A percentile compares a stretch with the other conserved stretches of the same genome.
phyloP scores from a whole-genome alignment of 2,113 vertebrate species.

The Scytalopus superciliaris region DNA sequence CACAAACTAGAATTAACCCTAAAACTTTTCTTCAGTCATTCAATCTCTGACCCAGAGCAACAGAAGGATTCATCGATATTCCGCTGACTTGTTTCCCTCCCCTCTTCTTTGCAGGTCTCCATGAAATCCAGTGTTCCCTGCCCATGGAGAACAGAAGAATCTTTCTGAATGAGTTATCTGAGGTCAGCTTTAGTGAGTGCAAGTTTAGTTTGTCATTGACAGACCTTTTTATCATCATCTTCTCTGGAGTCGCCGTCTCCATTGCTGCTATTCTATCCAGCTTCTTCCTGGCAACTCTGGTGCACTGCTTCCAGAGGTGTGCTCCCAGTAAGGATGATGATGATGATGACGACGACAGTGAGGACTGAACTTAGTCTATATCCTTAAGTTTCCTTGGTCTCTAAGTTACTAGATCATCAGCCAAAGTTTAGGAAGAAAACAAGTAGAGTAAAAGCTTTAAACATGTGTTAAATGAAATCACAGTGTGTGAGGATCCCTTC shows the following conservation, averaged over 20 bases:
- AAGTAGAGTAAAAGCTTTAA: not conserved
- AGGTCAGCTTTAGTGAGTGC: slow-evolving; percentile 96
- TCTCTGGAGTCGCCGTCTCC: slow-evolving; percentile 96
- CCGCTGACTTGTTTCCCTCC: not conserved
- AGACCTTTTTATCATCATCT: slow-evolving; percentile 96
- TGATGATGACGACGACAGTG: slow-evolving; percentile 86
- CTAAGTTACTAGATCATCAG: not conserved
- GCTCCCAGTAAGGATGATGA: slow-evolving; percentile 93
- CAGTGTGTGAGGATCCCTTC: not conserved
- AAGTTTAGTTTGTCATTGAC: slow-evolving; percentile 90
- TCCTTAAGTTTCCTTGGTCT: not conserved
- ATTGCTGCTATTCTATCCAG: slow-evolving; percentile 95
- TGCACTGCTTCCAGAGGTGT: slow-evolving; percentile 96
- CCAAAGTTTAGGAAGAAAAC: not conserved
- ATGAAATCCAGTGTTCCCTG: slow-evolving; percentile 91
- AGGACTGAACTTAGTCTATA: slow-evolving; percentile 41
- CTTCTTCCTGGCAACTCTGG: slow-evolving; percentile 95
- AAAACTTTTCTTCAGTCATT: not conserved
- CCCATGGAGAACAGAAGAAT: slow-evolving; percentile 86
- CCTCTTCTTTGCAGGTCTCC: slow-evolving; percentile 77
- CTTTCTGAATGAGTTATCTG: slow-evolving; percentile 88
- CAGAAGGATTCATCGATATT: not conserved
- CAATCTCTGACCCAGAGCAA: not conserved
- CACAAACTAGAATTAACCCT: not conserved
- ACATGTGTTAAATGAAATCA: not conserved